Conservation (phyloP, 2,888 invertebrate species). For the Sisyra nigra region DNA sequence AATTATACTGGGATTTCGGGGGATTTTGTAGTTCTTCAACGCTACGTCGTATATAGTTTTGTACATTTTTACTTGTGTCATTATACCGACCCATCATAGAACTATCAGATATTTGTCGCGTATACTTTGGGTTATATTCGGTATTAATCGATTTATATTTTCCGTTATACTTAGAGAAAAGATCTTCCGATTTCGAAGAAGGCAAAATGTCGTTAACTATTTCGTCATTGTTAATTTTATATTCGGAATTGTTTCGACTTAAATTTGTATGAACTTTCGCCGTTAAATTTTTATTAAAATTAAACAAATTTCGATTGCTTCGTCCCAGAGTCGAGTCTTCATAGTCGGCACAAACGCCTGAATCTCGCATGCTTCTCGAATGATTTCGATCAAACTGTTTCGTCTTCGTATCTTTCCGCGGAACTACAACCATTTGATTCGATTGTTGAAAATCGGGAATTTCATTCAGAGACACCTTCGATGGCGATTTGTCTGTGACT, state of each 20-base stretch:
- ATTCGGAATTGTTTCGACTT: slow-evolving; percentile 7
- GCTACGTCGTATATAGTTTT: slow-evolving; percentile 3
- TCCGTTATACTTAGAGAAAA: slow-evolving; percentile 1
- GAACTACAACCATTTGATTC: not conserved
- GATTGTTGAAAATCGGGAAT: not conserved
- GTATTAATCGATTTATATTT: slow-evolving; percentile 1
- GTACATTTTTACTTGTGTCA: slow-evolving; percentile 3
- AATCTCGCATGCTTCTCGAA: slow-evolving; percentile 8
- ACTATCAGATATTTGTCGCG: slow-evolving; percentile 7
- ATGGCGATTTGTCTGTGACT: not conserved
- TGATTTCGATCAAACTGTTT: slow-evolving; percentile 6
- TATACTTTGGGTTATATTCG: slow-evolving; percentile 1
- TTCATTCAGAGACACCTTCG: not conserved
- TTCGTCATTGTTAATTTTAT: slow-evolving; percentile 5
- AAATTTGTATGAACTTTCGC: slow-evolving; percentile 7
- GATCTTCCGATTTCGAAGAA: slow-evolving; percentile 7
- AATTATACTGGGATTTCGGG: slow-evolving; percentile 7
- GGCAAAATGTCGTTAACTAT: slow-evolving; percentile 3
- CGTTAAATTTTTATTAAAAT: slow-evolving; percentile 6
- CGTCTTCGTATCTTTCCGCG: slow-evolving; percentile 1
- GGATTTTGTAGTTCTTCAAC: slow-evolving; percentile 8
- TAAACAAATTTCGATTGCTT: slow-evolving; percentile 6
- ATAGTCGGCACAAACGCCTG: slow-evolving; percentile 8
- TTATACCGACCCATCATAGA: slow-evolving; percentile 1
- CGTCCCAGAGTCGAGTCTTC: slow-evolving; percentile 7